Evolutionary conservation across 2,888 invertebrate species (phyloP), one percentile per base, ranked within the genome.

Genomic region (Schrankia costaestrigalis): DNA sequence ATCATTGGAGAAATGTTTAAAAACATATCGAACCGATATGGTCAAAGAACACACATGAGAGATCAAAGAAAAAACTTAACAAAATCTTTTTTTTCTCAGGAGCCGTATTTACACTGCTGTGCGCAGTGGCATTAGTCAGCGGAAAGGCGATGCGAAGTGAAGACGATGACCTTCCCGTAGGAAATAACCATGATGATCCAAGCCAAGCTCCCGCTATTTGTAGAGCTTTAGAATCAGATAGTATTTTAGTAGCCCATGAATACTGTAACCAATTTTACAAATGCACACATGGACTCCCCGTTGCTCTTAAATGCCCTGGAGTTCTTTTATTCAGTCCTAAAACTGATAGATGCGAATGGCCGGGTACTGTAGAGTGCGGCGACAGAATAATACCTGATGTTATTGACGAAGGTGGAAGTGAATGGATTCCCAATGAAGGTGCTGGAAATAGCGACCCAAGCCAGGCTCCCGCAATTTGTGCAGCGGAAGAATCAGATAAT

Each of bases 191-290:
- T n/a, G 36, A 54, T 28, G 32, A 57, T 3, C 63, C 64, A 0
- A 48, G 31, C 3, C 41, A 63, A 48, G 73, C 67, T 1, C 47
- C 42, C 1, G 37, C 25, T 1, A 59, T 64, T 14, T 72, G 72
- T 17, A 58, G 56, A 2, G 39, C 48, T 12, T 37, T 46, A 0
- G 51, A 37, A 1, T 56, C 63, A 1, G 59, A 70, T 0, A 63
- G 68, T 3, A 31, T 41, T 8, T 40, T 71, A 1, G 41, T 71
- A 1, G 65, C 68, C 3, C 65, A 73, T 21, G 67, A 71, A 35
- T 56, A 63, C 28, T 75, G 75, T 42, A 63, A 63, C 27, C 51
- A 68, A 29, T 76, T 71, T 42, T 75, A 72, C 41, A 59, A 57
- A 12, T 75, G 75, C 19, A 29, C 26, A 3, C 9, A 41, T n/a